Evolutionary conservation across 2,113 vertebrate genomes (phyloP).

Genomic region (Podiceps cristatus): DNA sequence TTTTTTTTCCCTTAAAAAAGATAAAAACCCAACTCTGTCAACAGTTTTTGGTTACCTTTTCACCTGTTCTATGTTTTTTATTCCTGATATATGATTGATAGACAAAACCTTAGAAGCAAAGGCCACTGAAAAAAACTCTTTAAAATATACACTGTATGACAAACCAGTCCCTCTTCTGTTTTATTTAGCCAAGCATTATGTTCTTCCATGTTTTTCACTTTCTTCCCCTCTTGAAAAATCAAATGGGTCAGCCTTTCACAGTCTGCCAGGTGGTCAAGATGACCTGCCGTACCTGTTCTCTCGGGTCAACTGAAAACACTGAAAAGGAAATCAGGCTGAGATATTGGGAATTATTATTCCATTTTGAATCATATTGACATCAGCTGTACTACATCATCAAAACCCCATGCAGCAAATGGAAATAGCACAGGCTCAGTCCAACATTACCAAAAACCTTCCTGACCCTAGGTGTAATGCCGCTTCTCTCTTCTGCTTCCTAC

Average conservation of each 20-base stretch:
- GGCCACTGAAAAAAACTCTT: not conserved
- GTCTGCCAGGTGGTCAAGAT: constrained; percentile 7
- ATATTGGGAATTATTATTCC: constrained; percentile 45
- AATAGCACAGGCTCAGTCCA: not conserved
- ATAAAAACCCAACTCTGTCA: not conserved
- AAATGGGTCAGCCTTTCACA: constrained; percentile 37
- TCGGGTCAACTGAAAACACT: constrained; percentile 23
- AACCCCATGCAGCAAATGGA: not conserved
- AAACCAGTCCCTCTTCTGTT: constrained; percentile 12
- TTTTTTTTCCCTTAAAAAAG: not conserved
- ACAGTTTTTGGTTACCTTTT: not conserved
- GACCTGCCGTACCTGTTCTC: not conserved
- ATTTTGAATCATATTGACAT: constrained; percentile 32
- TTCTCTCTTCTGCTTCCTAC: not conserved
- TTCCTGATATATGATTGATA: not conserved
- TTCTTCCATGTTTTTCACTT: constrained; percentile 1
- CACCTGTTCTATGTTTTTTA: not conserved
- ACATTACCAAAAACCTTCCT: not conserved
- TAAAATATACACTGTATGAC: not conserved
- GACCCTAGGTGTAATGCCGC: not conserved
- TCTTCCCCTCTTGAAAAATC: not conserved
- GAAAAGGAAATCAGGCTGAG: constrained; percentile 6
- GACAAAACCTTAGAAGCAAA: not conserved
- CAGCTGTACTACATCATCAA: constrained; percentile 20
- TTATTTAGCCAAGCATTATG: not conserved